Evolutionary conservation across 2,888 invertebrate genomes (phyloP), one percentile per base, ranked within the genome.

Genomic region (Drosophila rellima): DNA sequence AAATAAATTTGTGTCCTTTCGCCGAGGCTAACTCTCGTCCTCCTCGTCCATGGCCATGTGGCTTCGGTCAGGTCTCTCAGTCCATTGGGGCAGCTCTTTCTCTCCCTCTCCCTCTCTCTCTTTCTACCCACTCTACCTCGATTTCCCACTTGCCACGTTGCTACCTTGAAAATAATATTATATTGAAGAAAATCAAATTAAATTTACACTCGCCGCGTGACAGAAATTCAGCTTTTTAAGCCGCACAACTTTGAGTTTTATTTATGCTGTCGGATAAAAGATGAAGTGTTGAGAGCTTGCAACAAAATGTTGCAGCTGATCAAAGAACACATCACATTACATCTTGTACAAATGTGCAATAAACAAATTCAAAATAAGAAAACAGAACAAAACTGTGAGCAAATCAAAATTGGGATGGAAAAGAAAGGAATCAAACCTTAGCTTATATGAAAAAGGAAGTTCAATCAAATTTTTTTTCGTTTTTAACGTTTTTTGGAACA

Each of bases 1-100:
- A 86, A 86, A 82, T 82, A 82, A 86, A 86, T 82, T 86, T 83
- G 80, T 69, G 66, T 66, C 70, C 59, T 59, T 67, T 51, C 26
- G 40, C 40, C 23, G 39, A 37, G n/a, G 29, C 56, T n/a, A 59
- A 52, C 50, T 18, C 44, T 42, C 40, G 29, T 6, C 7, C 7
- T 26, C 56, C 26, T 44, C 48, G 33, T 42, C 42, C 48, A 23
- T 15, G 33, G 47, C 45, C 42, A 42, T 68, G 68, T 74, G 74
- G 68, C 73, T 73, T 60, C 63, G 74, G 71, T 75, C 71, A 70
- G 62, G 66, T 54, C 26, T 23, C 35, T 35, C 42, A 47, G 17
- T 45, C 50, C 42, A 29, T 33, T 20, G 60, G 23, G 40, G 23
- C 48, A 18, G 29, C 20, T 20, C 29, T 26, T 10, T 26, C 37